phyloP scores from a whole-genome alignment of 2,113 vertebrate species.

The Tachysurus vachellii region DNA sequence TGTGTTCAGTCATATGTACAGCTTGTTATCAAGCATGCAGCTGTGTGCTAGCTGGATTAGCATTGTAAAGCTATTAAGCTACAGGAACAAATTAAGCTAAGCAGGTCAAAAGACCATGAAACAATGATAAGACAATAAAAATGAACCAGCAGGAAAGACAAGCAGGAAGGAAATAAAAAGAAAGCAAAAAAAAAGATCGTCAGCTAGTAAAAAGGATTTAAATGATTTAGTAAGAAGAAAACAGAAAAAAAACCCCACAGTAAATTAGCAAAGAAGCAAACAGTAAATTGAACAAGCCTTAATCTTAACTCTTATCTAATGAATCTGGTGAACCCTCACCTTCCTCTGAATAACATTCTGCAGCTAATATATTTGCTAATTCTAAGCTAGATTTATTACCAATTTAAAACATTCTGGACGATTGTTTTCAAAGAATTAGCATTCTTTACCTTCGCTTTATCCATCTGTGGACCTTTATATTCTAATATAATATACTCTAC shows the following conservation, averaged over 20 bases:
- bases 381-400: too few relatives aligned
- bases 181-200: neutral
- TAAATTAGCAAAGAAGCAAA: too few relatives aligned
- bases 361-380: too few relatives aligned
- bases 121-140: neutral
- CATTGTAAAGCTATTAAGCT: neutral
- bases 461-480: neutral
- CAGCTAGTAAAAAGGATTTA: neutral
- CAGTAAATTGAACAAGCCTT: too few relatives aligned
- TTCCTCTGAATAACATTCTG: too few relatives aligned
- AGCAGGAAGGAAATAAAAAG: neutral
- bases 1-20: neutral
- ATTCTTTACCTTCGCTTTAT: neutral
- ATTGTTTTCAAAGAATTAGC: too few relatives aligned
- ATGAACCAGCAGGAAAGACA: neutral
- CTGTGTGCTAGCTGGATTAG: neutral
- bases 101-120: neutral
- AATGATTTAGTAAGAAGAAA: neutral
- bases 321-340: too few relatives aligned
- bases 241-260: neutral
- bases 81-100: neutral
- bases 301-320: too few relatives aligned
- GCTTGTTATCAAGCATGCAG: slow-evolving; percentile 6
- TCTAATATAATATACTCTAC: neutral
- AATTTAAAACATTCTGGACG: too few relatives aligned